These are phyloP conservation scores for Aphelocoma californica DNA, from an alignment of 2,797 vertebrate species.

Conservation along the genomic window DNA sequence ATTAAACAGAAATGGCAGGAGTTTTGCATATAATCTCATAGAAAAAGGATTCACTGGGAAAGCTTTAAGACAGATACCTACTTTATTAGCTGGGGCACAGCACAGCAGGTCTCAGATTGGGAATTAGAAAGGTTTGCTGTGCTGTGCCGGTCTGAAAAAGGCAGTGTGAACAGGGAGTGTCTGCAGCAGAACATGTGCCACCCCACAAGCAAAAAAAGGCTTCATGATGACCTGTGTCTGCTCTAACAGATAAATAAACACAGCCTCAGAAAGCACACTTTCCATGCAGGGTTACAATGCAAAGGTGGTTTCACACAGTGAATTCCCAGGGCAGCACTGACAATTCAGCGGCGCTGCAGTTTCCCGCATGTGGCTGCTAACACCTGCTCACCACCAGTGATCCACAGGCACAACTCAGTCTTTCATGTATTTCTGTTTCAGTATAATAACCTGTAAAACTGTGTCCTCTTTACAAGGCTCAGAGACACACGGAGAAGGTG, in stretches of 20 bases:
- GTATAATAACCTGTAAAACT: rapidly evolving
- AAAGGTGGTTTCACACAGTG: background rate
- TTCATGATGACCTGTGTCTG: background rate
- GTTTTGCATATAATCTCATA: background rate
- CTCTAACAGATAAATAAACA: no score
- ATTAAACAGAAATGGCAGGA: background rate
- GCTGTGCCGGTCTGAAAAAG: background rate
- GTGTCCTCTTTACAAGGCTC: background rate
- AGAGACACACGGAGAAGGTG: rapidly evolving
- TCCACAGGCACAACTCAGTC: background rate
- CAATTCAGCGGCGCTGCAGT: no score
- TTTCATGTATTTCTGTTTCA: rapidly evolving
- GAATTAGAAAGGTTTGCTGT: background rate
- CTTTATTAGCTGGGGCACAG: background rate
- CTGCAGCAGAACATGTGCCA: background rate
- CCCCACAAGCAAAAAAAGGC: rapidly evolving
- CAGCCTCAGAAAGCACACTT: background rate
- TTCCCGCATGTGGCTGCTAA: background rate
- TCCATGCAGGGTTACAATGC: rapidly evolving
- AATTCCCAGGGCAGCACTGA: background rate
- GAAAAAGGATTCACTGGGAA: background rate
- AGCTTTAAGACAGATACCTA: background rate
- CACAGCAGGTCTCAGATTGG: background rate
- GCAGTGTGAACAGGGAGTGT: rapidly evolving
- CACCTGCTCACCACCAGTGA: background rate